These are phyloP conservation scores for Germaria angustata DNA, from an alignment of 2,888 invertebrate genomes.

Conservation along the genomic window DNA sequence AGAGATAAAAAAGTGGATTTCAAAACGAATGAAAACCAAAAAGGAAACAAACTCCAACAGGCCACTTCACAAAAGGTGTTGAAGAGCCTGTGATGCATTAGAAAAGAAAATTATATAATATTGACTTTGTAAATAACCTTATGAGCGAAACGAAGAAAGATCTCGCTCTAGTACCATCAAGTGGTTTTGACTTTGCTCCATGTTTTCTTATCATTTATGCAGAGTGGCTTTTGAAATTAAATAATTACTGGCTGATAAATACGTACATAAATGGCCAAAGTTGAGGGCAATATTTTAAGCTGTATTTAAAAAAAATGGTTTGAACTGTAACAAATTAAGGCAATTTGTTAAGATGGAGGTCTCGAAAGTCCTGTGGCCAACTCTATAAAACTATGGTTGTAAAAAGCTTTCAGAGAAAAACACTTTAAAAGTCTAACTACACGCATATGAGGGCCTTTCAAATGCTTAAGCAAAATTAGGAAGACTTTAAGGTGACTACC, in stretches of 20 bases:
- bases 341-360: no score
- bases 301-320: no score
- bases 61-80: conserved; percentile 44
- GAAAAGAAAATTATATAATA: conserved; percentile 15
- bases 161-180: not conserved
- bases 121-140: conserved; percentile 37
- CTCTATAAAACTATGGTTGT: no score
- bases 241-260: not conserved
- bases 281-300: no score
- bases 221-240: not conserved
- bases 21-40: not conserved
- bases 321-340: no score
- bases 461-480: no score
- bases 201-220: not conserved
- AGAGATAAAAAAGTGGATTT: not conserved
- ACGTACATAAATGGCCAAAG: not conserved
- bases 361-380: no score
- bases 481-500: no score
- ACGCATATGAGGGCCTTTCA: no score
- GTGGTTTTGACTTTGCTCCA: conserved; percentile 14
- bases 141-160: not conserved
- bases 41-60: conserved; percentile 1
- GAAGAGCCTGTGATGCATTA: not conserved
- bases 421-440: no score
- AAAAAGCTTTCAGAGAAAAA: no score